These are phyloP conservation scores for Syrmaticus mikado DNA, from an alignment of 2,113 vertebrate genomes.

Conservation along the genomic window DNA sequence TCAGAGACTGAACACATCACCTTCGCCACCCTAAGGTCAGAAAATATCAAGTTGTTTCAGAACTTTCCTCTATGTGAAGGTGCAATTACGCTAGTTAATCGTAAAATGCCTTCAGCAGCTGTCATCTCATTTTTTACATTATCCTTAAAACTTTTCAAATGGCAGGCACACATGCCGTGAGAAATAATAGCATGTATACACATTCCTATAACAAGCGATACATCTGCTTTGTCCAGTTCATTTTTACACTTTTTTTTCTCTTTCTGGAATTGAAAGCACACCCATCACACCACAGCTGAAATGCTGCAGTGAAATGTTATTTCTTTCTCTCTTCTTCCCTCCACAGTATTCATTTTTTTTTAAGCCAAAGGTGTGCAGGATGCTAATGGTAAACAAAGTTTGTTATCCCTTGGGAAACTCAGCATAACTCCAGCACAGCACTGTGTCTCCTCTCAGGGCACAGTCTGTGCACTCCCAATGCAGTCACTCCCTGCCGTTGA, in stretches of 20 bases:
- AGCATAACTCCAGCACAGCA: background rate
- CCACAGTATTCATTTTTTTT: rapidly evolving
- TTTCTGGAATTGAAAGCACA: conserved; percentile 16
- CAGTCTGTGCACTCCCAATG: background rate
- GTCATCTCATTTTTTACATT: background rate
- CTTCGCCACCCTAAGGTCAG: background rate
- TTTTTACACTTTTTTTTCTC: conserved; percentile 35
- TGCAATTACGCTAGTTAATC: conserved; percentile 12
- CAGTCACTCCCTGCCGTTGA: background rate
- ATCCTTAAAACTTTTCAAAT: conserved; percentile 45
- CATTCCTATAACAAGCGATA: background rate
- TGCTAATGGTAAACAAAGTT: background rate
- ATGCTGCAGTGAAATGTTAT: background rate
- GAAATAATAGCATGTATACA: conserved; percentile 19
- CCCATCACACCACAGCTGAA: background rate
- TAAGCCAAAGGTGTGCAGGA: background rate
- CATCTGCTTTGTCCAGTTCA: conserved; percentile 13
- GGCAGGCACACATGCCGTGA: conserved; percentile 42
- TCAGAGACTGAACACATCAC: background rate
- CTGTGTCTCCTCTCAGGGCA: background rate
- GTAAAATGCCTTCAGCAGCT: conserved; percentile 12
- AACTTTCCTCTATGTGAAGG: conserved; percentile 8
- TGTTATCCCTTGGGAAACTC: background rate
- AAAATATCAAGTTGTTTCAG: background rate
- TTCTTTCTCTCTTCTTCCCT: background rate